These are phyloP conservation scores for Apeira syringaria DNA, from an alignment of 2,888 invertebrate species.

Conservation along the genomic window DNA sequence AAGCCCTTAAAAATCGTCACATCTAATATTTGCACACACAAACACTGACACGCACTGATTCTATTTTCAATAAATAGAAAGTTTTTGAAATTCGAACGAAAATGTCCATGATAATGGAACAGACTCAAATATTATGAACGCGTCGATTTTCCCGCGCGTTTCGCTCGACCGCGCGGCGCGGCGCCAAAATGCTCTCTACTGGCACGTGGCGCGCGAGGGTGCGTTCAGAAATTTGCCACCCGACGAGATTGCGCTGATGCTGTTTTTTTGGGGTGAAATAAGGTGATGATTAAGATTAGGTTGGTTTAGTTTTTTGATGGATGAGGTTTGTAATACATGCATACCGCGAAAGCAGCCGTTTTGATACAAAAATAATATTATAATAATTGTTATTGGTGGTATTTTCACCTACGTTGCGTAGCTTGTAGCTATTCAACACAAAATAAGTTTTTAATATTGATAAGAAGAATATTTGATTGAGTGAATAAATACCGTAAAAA, in stretches of 20 bases:
- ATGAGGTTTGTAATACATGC: no score
- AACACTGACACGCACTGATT: no score
- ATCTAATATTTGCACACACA: neutral
- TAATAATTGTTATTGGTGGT: no score
- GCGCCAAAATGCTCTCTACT: slow-evolving; percentile 70
- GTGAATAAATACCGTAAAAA: no score
- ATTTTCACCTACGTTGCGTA: no score
- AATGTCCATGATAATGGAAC: slow-evolving; percentile 6
- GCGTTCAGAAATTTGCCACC: slow-evolving; percentile 33
- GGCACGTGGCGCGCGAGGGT: slow-evolving; percentile 62
- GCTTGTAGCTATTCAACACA: no score
- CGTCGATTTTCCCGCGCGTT: slow-evolving; percentile 43
- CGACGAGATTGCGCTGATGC: slow-evolving; percentile 17
- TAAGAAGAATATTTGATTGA: no score
- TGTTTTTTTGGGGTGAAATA: slow-evolving; percentile 1
- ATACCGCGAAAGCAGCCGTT: no score
- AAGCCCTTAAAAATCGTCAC: neutral
- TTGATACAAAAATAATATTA: no score
- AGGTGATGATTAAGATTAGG: neutral
- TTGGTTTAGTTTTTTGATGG: neutral
- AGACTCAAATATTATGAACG: slow-evolving; percentile 29
- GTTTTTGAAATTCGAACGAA: neutral
- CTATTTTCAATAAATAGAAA: no score
- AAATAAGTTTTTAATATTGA: no score
- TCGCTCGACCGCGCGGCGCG: slow-evolving; percentile 65